These are phyloP conservation scores for Branchipolynoe longqiensis DNA, from an alignment of 2,888 invertebrate genomes.

Conservation along the genomic window DNA sequence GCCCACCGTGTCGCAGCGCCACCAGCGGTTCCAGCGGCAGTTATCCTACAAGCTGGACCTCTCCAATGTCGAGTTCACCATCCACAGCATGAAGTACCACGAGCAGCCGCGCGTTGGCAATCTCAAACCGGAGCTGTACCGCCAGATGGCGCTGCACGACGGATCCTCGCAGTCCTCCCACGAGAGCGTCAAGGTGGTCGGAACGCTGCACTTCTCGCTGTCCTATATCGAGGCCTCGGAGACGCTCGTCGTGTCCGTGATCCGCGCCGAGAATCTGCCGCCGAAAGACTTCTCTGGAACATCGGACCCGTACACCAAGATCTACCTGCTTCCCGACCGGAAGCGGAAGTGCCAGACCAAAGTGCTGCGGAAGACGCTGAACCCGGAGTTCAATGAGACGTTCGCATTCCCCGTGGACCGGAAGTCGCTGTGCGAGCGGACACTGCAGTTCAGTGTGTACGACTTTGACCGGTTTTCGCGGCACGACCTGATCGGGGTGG, in stretches of 20 bases:
- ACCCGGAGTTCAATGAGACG: conserved; percentile 92
- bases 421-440: conserved; percentile 88
- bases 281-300: conserved; percentile 92
- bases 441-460: conserved; percentile 92
- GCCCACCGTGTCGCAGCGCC: conserved; percentile 90
- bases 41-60: conserved; percentile 90
- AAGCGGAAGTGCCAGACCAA: conserved; percentile 82
- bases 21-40: conserved; percentile 91
- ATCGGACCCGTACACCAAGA: conserved; percentile 93
- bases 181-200: conserved; percentile 58
- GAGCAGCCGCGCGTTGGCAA: conserved; percentile 77
- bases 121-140: conserved; percentile 83
- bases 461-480: conserved; percentile 94
- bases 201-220: conserved; percentile 86
- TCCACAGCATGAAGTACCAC: conserved; percentile 82
- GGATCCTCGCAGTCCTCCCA: conserved; percentile 2
- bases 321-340: conserved; percentile 91
- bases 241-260: conserved; percentile 90
- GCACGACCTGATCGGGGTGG: conserved; percentile 93
- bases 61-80: conserved; percentile 89
- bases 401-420: conserved; percentile 91
- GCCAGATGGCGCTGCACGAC: conserved; percentile 78
- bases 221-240: conserved; percentile 91
- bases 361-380: conserved; percentile 88
- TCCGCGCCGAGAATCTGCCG: conserved; percentile 88